These are phyloP conservation scores for Lasioglossum vierecki DNA, from an alignment of 2,888 invertebrate species.

Conservation along the genomic window DNA sequence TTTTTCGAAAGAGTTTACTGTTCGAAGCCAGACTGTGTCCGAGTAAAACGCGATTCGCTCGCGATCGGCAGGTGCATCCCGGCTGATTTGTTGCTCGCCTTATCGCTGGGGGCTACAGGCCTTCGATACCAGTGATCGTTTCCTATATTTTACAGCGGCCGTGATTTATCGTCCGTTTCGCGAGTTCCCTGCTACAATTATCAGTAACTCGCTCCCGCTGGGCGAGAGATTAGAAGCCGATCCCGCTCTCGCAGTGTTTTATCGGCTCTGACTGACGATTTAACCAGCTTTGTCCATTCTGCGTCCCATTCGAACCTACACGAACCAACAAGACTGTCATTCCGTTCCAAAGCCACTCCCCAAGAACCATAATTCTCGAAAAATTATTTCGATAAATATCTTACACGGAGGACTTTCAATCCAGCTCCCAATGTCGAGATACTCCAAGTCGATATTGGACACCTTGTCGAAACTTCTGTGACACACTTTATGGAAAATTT, in stretches of 20 bases:
- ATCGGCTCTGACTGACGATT: conserved; percentile 63
- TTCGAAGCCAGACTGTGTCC: conserved; percentile 4
- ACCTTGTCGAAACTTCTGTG: not conserved
- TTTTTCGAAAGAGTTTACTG: conserved; percentile 27
- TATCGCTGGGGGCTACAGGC: conserved; percentile 67
- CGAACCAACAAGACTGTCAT: conserved; percentile 16
- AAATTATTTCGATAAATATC: not conserved
- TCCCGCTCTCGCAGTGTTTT: conserved; percentile 59
- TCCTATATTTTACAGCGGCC: conserved; percentile 75
- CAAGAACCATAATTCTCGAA: not conserved
- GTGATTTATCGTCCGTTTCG: conserved; percentile 76
- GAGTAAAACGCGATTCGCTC: conserved; percentile 58
- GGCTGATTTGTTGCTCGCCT: conserved; percentile 76
- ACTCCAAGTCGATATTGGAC: not conserved
- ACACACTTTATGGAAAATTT: too few species aligned
- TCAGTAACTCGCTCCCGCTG: conserved; percentile 69
- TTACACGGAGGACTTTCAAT: not conserved
- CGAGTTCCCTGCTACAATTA: conserved; percentile 70
- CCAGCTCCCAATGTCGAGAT: not conserved
- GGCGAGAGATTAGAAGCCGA: conserved; percentile 69
- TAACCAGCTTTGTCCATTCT: conserved; percentile 54
- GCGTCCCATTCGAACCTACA: conserved; percentile 37
- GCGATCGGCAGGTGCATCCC: conserved; percentile 72
- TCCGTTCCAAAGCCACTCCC: not conserved
- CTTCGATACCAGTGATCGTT: conserved; percentile 75